Conservation (phyloP, 2,797 vertebrate species). For the Chaunax sp. region DNA sequence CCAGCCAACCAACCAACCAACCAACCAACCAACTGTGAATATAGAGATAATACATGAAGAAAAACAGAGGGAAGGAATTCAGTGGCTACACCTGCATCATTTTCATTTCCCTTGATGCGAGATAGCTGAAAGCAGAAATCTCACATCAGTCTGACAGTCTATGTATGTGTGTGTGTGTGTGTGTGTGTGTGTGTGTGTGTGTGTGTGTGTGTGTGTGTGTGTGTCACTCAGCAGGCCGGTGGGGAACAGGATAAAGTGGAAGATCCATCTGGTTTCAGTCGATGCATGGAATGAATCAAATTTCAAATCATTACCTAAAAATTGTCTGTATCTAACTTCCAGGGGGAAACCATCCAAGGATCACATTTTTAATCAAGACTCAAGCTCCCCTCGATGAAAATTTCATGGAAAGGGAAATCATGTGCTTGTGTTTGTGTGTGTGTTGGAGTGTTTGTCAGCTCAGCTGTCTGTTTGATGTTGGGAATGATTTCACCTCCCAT, state of each 20-base stretch:
- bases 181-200: no score
- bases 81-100: no score
- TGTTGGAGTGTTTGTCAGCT: constrained; percentile 6
- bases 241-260: constrained; percentile 10
- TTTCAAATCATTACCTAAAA: constrained; percentile 47
- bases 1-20: no score
- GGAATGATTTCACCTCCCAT: constrained; percentile 32
- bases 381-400: constrained; percentile 12
- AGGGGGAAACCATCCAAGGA: constrained; percentile 4
- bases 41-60: no score
- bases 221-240: no score
- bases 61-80: no score
- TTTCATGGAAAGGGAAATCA: constrained; percentile 39
- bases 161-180: no score
- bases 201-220: no score
- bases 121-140: no score
- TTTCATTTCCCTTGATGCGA: no score
- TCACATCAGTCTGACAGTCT: no score
- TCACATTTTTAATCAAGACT: constrained; percentile 15
- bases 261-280: constrained; percentile 51
- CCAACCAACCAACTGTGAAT: no score
- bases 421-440: not conserved
- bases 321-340: constrained; percentile 35
- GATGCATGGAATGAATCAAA: constrained; percentile 47
- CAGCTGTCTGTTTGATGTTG: constrained; percentile 32